Evolutionary conservation across 1,140 invertebrate genomes (phyloP), one percentile per base, ranked within the genome.

Genomic region (Physella acuta): DNA sequence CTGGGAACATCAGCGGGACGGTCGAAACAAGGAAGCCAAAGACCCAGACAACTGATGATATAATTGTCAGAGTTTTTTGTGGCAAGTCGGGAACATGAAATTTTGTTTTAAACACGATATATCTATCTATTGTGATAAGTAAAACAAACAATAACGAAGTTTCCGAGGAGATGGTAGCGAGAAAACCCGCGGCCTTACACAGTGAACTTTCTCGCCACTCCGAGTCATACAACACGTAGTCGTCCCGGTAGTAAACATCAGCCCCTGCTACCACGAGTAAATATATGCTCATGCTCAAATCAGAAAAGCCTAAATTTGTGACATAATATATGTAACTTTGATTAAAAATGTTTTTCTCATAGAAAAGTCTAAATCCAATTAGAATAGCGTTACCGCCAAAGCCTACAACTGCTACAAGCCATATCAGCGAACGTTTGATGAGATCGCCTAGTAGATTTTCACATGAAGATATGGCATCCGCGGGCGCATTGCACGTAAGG

Each of bases 261-360:
- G n/a, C n/a, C n/a, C n/a, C n/a, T n/a, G 75, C 81, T 37, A 83
- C 80, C 17, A 80, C 75, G 17, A 79, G n/a, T 39, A 83, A 36
- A 58, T 82, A 83, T 0, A 82, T 44, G 3, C 81, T 80, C 81
- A 83, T 83, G 1, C 80, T 62, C 33, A 82, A 73, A 51, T 83
- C 81, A 17, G 80, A 74, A 1, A 77, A 16, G 17, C 71, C 73
- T 20, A 83, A 61, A 71, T 79, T 82, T 24, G 71, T 69, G 11
- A 81, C 73, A 62, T 81, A 75, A 20, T 75, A 53, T 24, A 71
- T 73, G 70, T 75, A 70, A 24, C 73, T 71, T 52, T 69, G 73
- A 2, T 64, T 63, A 17, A 71, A 61, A 39, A n/a, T 17, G 2
- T n/a, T 24, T 34, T 33, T 60, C n/a, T 61, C 26, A 28, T 60